These are phyloP conservation scores for Labia minor DNA, from an alignment of 2,888 invertebrate species.

Conservation along the genomic window DNA sequence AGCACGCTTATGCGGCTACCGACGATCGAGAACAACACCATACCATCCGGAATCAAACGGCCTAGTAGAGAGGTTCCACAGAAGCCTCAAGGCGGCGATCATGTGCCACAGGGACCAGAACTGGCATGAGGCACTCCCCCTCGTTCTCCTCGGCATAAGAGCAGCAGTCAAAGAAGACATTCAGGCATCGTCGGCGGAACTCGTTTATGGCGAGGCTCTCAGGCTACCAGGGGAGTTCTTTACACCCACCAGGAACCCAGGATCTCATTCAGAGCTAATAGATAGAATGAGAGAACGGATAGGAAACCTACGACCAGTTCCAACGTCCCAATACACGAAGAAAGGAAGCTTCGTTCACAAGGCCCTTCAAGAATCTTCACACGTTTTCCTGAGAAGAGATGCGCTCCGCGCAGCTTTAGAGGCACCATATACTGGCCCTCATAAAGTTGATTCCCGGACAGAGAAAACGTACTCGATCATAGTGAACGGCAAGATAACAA, in stretches of 20 bases:
- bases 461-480: no score
- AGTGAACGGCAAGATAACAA: no score
- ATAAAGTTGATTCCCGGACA: no score
- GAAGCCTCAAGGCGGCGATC: conserved; percentile 31
- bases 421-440: no score
- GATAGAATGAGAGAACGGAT: no score
- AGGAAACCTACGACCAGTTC: no score
- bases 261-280: no score
- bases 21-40: conserved; percentile 24
- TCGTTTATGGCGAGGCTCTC: background rate
- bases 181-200: background rate
- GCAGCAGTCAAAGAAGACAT: background rate
- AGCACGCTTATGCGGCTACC: conserved; percentile 22
- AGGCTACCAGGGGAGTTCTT: background rate
- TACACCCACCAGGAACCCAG: background rate
- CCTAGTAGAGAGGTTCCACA: conserved; percentile 30
- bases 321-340: no score
- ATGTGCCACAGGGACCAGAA: conserved; percentile 20
- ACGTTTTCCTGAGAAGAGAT: no score
- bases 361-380: no score
- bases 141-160: background rate
- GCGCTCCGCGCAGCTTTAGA: no score
- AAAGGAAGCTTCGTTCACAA: no score
- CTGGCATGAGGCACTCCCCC: background rate
- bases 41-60: conserved; percentile 29